Conservation (phyloP, 2,797 vertebrate genomes). For the Crax fasciolata region DNA sequence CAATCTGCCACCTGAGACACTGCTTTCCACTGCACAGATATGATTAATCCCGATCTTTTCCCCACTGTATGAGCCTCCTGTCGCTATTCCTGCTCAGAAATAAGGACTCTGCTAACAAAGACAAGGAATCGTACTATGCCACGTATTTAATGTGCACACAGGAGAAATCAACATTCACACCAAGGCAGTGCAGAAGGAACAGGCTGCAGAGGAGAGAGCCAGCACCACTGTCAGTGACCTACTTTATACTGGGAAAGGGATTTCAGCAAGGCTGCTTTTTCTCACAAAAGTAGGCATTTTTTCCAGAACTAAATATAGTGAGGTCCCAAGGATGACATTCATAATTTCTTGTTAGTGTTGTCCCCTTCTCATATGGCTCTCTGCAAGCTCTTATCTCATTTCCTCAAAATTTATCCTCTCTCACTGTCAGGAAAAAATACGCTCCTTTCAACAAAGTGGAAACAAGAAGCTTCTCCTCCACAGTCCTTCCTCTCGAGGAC, state of each 20-base stretch:
- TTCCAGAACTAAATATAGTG: constrained; percentile 40
- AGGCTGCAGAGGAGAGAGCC: neutral
- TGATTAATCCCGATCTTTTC: neutral
- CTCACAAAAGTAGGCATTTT: neutral
- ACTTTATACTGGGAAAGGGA: constrained; percentile 11
- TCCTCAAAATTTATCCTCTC: neutral
- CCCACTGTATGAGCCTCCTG: neutral
- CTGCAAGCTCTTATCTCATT: neutral
- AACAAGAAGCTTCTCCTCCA: constrained; percentile 2
- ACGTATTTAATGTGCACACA: neutral
- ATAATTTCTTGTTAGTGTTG: neutral
- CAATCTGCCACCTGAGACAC: neutral
- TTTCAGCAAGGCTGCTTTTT: neutral
- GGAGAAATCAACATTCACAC: neutral
- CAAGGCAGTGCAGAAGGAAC: neutral
- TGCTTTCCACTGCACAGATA: neutral
- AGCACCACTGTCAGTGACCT: neutral
- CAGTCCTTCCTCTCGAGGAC: neutral
- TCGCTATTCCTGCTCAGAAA: neutral
- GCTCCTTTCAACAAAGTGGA: constrained; percentile 20
- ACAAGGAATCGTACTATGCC: neutral
- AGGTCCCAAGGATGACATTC: neutral
- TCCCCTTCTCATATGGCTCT: neutral
- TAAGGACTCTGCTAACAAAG: neutral
- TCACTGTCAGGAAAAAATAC: neutral